Evolutionary conservation across 2,113 vertebrate species (phyloP).

Genomic region (Ovibos moschatus): DNA sequence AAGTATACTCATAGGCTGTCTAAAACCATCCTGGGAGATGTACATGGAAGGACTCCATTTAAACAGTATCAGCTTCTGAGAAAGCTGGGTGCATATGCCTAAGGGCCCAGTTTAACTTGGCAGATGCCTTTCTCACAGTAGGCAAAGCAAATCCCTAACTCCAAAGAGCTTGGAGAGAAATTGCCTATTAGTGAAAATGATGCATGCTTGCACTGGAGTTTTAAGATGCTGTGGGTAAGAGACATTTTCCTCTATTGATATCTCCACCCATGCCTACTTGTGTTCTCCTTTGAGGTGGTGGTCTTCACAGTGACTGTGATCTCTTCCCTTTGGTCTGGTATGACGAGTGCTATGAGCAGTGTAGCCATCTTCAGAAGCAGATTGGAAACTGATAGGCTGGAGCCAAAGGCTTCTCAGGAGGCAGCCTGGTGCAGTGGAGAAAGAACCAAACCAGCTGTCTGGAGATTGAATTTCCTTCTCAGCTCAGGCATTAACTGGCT

Average conservation of each 20-base stretch:
- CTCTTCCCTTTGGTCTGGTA: neutral
- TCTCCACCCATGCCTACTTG: neutral
- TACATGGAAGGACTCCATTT: constrained; percentile 64
- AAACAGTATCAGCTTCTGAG: constrained; percentile 53
- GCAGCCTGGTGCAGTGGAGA: neutral
- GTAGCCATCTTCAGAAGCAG: neutral
- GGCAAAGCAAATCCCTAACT: constrained; percentile 55
- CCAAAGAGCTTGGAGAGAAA: constrained; percentile 51
- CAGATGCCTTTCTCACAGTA: constrained; percentile 61
- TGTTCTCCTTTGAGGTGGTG: neutral
- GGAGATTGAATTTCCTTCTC: constrained; percentile 1
- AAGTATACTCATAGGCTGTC: constrained; percentile 69
- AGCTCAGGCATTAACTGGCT: neutral
- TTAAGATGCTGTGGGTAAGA: neutral
- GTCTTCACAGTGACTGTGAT: neutral
- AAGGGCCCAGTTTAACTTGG: constrained; percentile 59
- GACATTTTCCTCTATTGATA: neutral
- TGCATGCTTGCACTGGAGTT: neutral
- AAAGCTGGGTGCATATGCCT: constrained; percentile 57
- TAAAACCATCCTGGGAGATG: constrained; percentile 68
- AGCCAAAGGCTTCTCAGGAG: constrained; percentile 19
- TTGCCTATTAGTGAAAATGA: constrained; percentile 40
- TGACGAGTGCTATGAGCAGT: neutral
- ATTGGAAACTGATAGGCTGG: neutral
- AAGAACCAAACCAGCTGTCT: neutral